Evolutionary conservation across 2,113 vertebrate genomes (phyloP), one percentile per base, ranked within the genome.

Genomic region (Oncorhynchus nerka): DNA sequence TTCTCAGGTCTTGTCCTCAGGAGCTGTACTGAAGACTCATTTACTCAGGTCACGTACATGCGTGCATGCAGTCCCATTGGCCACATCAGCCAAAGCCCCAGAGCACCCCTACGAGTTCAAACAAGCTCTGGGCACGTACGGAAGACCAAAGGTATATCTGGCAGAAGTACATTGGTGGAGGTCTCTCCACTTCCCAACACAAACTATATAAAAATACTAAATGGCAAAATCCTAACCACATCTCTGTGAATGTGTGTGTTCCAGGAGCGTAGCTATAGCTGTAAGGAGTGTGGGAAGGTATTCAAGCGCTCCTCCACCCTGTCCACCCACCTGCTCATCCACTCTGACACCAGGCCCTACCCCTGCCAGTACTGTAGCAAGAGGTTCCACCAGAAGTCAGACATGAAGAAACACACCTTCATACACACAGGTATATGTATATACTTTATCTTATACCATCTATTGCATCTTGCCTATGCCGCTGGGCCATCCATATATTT

Each of bases 371-470:
- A 93, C 89, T 95, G 94, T 5, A 91, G 91, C 72, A 94, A 94
- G 73, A 86, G 93, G 48, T 94, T 94, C 83, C 94, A 94, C 89
- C 94, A 94, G 90, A 94, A 94, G 78, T 94, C 94, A 1, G 94
- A 94, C 84, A 95, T 95, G 94, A 95, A 95, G 88, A 95, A 95
- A 74, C 94, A 95, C 83, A 95, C 94, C 30, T 95, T 94, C 83
- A 94, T 92, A 73, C 93, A 95, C 92, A 94, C 94, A 79, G 94
- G 34, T 34, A 34, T 7, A 34, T 34, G 34, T 34, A 2, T 34
- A 34, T 34, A 34, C 34, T 34, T 5, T 7, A 34, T 34, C 34
- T 34, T 34, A 8, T 34, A 34, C 6, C 34, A 34, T 34, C 34
- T 34, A 34, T 34, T 34, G 34, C 6, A 34, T 8, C 6, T 34